These are phyloP conservation scores for Plecturocebus donacophilus DNA, from an alignment of 2,113 vertebrate genomes.

Conservation along the genomic window DNA sequence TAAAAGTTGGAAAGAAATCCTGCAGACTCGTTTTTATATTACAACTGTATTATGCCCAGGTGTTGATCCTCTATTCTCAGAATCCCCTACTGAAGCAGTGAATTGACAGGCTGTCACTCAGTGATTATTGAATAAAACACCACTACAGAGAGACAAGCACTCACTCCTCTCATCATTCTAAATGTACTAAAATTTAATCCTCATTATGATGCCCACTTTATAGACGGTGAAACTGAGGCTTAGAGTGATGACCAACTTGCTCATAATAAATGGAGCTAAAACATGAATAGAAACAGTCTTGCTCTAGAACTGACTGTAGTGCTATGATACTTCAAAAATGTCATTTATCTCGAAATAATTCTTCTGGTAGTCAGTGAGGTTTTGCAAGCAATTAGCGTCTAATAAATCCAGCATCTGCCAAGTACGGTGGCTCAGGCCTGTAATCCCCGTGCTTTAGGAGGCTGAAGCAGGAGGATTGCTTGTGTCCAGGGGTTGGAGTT, in stretches of 20 bases:
- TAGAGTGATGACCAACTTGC: neutral
- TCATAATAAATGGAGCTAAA: neutral
- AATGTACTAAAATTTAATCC: neutral
- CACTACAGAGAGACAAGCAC: neutral
- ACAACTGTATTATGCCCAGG: neutral
- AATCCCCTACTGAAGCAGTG: neutral
- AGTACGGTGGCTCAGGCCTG: no score
- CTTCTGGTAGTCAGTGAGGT: neutral
- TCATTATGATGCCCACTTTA: neutral
- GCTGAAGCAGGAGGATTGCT: no score
- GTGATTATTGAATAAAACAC: neutral
- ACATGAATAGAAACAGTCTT: neutral
- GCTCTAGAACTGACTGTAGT: neutral
- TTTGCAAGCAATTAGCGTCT: neutral
- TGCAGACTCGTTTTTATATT: neutral
- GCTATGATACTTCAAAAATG: neutral
- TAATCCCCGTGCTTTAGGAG: no score
- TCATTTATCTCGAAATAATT: neutral
- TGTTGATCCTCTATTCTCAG: neutral
- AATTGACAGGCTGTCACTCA: neutral
- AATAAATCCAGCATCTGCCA: neutral
- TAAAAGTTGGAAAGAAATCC: neutral
- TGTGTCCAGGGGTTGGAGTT: no score
- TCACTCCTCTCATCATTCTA: neutral
- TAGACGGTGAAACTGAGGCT: neutral